Conservation (phyloP, 1,140 invertebrate species). For the Zaprionus nigranus region DNA sequence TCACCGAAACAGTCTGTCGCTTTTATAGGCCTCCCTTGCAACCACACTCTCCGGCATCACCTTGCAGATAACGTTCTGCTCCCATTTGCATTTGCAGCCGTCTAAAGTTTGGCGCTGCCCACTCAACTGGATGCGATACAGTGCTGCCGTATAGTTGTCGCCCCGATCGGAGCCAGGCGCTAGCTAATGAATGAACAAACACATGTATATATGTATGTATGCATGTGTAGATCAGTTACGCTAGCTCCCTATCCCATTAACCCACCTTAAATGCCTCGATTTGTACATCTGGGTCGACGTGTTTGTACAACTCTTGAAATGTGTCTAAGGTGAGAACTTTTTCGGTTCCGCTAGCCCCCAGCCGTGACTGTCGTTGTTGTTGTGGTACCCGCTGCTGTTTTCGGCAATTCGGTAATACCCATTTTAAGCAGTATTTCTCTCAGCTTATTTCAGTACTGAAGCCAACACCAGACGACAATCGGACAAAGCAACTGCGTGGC, state of each 20-base stretch:
- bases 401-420: conserved; percentile 73
- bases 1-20: conserved; percentile 87
- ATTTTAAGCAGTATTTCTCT: conserved; percentile 47
- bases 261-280: conserved; percentile 79
- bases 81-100: conserved; percentile 85
- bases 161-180: conserved; percentile 89
- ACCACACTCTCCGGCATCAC: conserved; percentile 87
- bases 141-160: conserved; percentile 90
- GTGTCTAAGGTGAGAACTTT: conserved; percentile 63
- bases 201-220: not conserved
- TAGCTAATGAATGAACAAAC: conserved; percentile 85
- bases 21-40: conserved; percentile 88
- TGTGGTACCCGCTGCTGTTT: conserved; percentile 34
- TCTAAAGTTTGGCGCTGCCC: conserved; percentile 85
- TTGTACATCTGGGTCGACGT: conserved; percentile 75
- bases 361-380: conserved; percentile 17
- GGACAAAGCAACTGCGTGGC: not conserved
- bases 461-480: not conserved
- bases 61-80: conserved; percentile 89
- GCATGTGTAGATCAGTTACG: too few species aligned
- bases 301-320: conserved; percentile 78
- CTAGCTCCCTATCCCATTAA: not conserved
- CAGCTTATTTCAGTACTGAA: conserved; percentile 14
- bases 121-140: conserved; percentile 87
- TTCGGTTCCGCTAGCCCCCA: conserved; percentile 46